Percentiles rank a stretch among this genome's conserved stretches.
Evolutionary conservation across 2,797 vertebrate species (phyloP).

Genomic region (Lacerta viridis): DNA sequence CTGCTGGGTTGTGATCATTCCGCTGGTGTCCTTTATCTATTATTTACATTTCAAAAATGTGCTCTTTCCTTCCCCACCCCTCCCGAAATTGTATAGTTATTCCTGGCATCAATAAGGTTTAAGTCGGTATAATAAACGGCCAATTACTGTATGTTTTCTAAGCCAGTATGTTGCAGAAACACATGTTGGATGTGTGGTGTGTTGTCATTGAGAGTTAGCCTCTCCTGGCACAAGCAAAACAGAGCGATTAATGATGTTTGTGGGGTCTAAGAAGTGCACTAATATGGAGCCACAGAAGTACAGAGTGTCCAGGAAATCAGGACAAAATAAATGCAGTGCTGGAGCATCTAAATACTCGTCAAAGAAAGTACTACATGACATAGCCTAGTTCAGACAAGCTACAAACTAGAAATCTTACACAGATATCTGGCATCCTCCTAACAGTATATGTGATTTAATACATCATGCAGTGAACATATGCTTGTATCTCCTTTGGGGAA

Average conservation of each 20-base stretch:
- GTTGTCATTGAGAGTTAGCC: slow-evolving; percentile 5
- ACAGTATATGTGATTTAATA: background rate
- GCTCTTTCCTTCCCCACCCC: slow-evolving; percentile 52
- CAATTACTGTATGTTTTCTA: slow-evolving; percentile 54
- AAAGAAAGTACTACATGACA: background rate
- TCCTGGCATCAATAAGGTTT: slow-evolving; percentile 72
- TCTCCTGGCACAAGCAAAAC: background rate
- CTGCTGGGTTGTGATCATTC: slow-evolving; percentile 70
- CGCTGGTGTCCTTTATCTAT: slow-evolving; percentile 78
- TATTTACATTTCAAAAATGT: slow-evolving; percentile 78
- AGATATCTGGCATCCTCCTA: background rate
- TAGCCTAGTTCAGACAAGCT: background rate
- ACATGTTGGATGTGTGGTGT: slow-evolving; percentile 20
- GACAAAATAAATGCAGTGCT: background rate
- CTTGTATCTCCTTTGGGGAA: background rate
- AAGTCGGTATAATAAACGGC: slow-evolving; percentile 60
- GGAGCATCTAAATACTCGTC: background rate
- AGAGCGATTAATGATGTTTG: slow-evolving; percentile 38
- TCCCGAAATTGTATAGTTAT: slow-evolving; percentile 73
- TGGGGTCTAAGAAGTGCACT: background rate
- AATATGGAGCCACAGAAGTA: background rate
- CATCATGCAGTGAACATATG: background rate
- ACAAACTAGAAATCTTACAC: background rate
- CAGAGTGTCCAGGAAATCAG: background rate
- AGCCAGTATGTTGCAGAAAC: slow-evolving; percentile 48